Evolutionary conservation across 2,113 vertebrate species (phyloP).

Genomic region (Sardina pilchardus): DNA sequence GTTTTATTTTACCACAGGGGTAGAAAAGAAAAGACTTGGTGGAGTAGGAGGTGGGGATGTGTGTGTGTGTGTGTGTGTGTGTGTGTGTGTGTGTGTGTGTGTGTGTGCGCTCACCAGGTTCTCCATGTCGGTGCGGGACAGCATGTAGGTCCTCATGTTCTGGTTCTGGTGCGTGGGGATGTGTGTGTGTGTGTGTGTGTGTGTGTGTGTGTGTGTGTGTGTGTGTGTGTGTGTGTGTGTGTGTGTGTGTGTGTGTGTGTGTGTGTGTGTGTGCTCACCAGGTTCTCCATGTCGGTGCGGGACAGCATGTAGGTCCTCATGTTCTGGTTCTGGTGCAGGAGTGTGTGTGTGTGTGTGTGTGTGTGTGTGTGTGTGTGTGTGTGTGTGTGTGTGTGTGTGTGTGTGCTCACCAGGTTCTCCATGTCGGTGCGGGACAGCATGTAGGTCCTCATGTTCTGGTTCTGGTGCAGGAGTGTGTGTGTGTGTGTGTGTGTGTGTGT

Average conservation of each 20-base stretch:
- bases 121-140: constrained; percentile 95
- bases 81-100: too few species aligned
- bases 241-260: neutral
- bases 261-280: neutral
- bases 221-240: constrained; percentile 61
- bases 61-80: too few species aligned
- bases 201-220: constrained; percentile 78
- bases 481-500: constrained; percentile 73
- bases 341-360: neutral
- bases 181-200: constrained; percentile 59
- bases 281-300: constrained; percentile 40
- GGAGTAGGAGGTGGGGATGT: too few species aligned
- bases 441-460: constrained; percentile 90
- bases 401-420: constrained; percentile 87
- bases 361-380: too few species aligned
- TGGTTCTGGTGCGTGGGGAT: constrained; percentile 92
- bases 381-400: too few species aligned
- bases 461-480: constrained; percentile 94
- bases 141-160: constrained; percentile 90
- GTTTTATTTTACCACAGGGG: too few species aligned
- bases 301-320: constrained; percentile 77
- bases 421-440: constrained; percentile 93
- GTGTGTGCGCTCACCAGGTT: constrained; percentile 80
- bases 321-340: too few species aligned
- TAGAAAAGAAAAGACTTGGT: too few species aligned